A percentile compares a stretch with the other conserved stretches of the same genome.
These are phyloP conservation scores for Lutjanus campechanus DNA, from an alignment of 2,797 vertebrate genomes.

Conservation along the genomic window DNA sequence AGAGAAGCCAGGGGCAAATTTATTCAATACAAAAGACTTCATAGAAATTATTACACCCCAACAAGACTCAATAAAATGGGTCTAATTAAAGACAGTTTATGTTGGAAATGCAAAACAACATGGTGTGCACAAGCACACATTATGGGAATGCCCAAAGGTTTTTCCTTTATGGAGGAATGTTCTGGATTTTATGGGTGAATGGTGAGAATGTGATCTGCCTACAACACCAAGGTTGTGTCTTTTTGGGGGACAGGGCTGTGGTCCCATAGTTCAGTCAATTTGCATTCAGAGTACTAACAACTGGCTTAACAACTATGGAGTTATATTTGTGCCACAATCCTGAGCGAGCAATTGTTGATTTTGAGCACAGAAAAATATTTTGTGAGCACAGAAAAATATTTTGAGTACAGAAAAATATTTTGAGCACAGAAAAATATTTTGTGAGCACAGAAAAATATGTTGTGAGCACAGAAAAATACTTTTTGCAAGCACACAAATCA, in stretches of 20 bases:
- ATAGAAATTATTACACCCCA: constrained; percentile 5
- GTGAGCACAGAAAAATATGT: too few relatives aligned
- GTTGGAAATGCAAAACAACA: constrained; percentile 9
- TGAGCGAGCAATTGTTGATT: too few relatives aligned
- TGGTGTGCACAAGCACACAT: not conserved
- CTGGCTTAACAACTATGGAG: not conserved
- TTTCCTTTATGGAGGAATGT: not conserved
- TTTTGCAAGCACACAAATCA: too few relatives aligned
- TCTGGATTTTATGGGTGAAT: not conserved
- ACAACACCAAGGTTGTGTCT: not conserved
- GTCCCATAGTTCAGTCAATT: not conserved
- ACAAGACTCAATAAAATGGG: constrained; percentile 15
- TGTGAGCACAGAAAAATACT: too few relatives aligned
- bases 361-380: too few relatives aligned
- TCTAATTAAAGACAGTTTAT: constrained; percentile 8
- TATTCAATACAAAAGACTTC: constrained; percentile 32
- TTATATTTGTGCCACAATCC: too few relatives aligned
- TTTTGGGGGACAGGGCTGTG: not conserved
- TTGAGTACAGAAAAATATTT: too few relatives aligned
- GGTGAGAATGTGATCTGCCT: not conserved
- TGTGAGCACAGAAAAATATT: too few relatives aligned
- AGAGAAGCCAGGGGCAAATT: constrained; percentile 41
- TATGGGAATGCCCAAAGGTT: not conserved
- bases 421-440: too few relatives aligned
- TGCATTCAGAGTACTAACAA: not conserved